Percentiles rank a stretch among this genome's conserved stretches.
Evolutionary conservation across 2,113 vertebrate genomes (phyloP).

Genomic region (Shinisaurus crocodilurus): DNA sequence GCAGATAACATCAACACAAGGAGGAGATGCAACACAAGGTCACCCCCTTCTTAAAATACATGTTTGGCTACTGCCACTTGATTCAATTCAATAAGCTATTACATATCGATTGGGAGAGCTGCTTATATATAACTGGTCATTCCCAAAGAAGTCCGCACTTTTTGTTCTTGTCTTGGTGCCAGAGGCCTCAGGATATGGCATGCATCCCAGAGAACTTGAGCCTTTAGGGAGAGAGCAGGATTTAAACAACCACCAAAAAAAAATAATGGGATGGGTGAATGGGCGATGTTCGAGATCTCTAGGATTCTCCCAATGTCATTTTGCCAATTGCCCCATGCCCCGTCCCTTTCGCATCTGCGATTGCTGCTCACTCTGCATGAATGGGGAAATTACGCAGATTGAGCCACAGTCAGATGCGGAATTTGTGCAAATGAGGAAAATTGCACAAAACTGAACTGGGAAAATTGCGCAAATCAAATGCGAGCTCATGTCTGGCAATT

Average conservation of each 20-base stretch:
- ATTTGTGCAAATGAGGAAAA: no score
- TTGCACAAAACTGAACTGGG: no score
- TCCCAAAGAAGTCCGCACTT: slow-evolving; percentile 42
- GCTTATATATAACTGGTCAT: slow-evolving; percentile 66
- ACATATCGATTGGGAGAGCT: slow-evolving; percentile 40
- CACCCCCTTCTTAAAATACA: slow-evolving; percentile 60
- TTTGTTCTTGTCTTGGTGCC: slow-evolving; percentile 56
- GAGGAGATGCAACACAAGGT: slow-evolving; percentile 63
- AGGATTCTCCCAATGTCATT: no score
- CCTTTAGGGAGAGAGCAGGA: neutral
- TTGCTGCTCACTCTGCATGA: no score
- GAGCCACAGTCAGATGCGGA: no score
- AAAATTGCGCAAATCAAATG: no score
- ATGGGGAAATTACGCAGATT: no score
- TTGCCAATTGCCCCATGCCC: no score
- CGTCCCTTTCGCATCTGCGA: no score
- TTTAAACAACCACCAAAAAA: neutral
- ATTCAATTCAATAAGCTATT: slow-evolving; percentile 59
- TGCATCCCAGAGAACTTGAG: neutral
- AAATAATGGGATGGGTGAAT: neutral
- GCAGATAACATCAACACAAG: slow-evolving; percentile 53
- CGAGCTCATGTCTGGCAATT: no score
- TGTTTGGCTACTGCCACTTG: slow-evolving; percentile 60
- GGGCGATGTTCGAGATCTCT: no score
- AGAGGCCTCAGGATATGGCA: slow-evolving; percentile 24